Conservation (phyloP, 2,113 vertebrate genomes). For the Gambusia holbrooki region DNA sequence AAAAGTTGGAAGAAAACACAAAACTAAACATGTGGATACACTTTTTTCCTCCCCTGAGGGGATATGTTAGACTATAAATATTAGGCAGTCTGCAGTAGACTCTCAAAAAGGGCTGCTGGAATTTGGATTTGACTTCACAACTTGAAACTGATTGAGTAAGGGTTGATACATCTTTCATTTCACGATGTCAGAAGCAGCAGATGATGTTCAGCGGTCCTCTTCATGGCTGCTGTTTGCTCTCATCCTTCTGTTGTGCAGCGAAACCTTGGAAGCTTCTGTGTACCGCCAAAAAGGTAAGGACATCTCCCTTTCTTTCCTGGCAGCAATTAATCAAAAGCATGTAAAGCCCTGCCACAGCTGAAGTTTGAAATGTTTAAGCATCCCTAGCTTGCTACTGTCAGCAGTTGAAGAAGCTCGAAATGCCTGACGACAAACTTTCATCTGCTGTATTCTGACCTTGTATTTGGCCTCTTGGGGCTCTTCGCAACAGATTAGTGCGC, state of each 20-base stretch:
- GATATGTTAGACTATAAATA: slow-evolving; percentile 66
- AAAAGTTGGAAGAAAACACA: slow-evolving; percentile 49
- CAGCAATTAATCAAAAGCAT: slow-evolving; percentile 3
- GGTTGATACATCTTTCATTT: neutral
- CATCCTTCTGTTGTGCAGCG: slow-evolving; percentile 38
- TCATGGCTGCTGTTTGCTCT: slow-evolving; percentile 17
- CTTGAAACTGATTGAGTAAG: neutral
- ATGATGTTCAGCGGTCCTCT: slow-evolving; percentile 6
- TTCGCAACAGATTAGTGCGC: slow-evolving; percentile 34
- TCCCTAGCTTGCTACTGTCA: neutral
- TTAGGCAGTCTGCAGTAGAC: slow-evolving; percentile 19
- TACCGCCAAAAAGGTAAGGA: slow-evolving; percentile 67
- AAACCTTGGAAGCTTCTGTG: slow-evolving; percentile 59
- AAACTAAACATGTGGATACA: slow-evolving; percentile 34
- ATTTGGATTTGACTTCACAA: neutral
- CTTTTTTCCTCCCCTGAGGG: slow-evolving; percentile 3
- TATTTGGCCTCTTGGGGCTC: slow-evolving; percentile 27
- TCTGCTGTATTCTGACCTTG: slow-evolving; percentile 35
- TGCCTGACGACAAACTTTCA: slow-evolving; percentile 4
- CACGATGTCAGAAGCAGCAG: slow-evolving; percentile 35
- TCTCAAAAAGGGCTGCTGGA: slow-evolving; percentile 18
- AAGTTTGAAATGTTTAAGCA: slow-evolving; percentile 1
- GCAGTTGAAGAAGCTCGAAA: slow-evolving; percentile 10
- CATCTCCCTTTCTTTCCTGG: neutral
- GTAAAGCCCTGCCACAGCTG: neutral